Evolutionary conservation across 2,888 invertebrate genomes (phyloP), one percentile per base, ranked within the genome.

Genomic region (Steinernema carpocapsae): DNA sequence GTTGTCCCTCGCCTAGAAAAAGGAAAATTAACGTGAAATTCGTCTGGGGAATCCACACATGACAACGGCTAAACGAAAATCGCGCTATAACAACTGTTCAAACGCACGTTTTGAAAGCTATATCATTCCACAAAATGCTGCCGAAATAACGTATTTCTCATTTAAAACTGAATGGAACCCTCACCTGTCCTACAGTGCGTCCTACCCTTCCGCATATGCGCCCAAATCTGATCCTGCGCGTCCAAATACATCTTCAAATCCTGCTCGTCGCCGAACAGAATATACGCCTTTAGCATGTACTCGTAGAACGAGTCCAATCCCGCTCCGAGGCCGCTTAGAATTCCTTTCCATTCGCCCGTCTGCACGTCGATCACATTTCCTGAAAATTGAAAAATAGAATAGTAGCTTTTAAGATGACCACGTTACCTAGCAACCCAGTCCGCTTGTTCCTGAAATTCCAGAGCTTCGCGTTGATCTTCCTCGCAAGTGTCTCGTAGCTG

Each of bases 291-390:
- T 72, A 92, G 88, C 79, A 92, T 87, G 87, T 91, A 91, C 87
- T 91, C 91, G 87, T 89, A 91, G 85, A 90, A 91, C 0, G 91
- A 91, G 84, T 91, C 91, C 42, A 91, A 84, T 17, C 91, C 91
- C 73, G 91, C 91, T 52, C 91, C 91, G 4, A 92, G 85, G 1
- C 91, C 91, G 86, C 91, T 90, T 86, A 91, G 88, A 59, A 89
- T 86, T 12, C 91, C 91, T 14, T 89, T 86, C 92, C 92, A 92
- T 82, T 90, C 88, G 17, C 91, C 91, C 45, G 91, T 91, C 83
- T 91, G 90, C n/a, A 91, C 90, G 87, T 92, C 90, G 71, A 92
- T 89, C 10, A 91, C 90, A 87, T 91, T 91, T 10, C 91, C 91
- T 91, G 80, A 14, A 72, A 56, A 24, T 29, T 1, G 7, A 42